Evolutionary conservation across 2,797 vertebrate species (phyloP).

Genomic region (Caiman crocodilus): DNA sequence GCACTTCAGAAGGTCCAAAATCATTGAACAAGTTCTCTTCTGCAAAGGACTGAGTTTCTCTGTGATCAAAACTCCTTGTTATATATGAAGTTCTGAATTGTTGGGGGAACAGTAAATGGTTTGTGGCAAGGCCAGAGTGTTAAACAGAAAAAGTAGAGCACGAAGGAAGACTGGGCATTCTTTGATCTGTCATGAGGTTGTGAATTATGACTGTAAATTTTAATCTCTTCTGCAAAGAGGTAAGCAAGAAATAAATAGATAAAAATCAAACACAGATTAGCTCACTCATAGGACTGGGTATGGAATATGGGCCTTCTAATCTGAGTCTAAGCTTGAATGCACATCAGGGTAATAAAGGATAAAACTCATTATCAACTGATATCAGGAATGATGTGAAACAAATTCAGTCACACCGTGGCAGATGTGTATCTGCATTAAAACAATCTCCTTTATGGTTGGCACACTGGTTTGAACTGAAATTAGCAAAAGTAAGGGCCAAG

Average conservation of each 20-base stretch:
- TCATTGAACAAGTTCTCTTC: background rate
- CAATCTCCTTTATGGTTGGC: background rate
- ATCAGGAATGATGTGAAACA: background rate
- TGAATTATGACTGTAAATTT: background rate
- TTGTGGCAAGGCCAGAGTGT: background rate
- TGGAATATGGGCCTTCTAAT: background rate
- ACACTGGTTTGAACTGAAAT: background rate
- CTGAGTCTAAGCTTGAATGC: background rate
- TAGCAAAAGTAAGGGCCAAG: background rate
- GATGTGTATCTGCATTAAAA: background rate
- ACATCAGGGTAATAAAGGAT: background rate
- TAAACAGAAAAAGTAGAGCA: background rate
- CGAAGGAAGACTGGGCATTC: background rate
- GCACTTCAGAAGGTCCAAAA: background rate
- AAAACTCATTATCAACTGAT: background rate
- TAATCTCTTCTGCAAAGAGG: background rate
- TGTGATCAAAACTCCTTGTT: background rate
- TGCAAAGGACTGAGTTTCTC: background rate
- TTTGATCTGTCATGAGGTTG: background rate
- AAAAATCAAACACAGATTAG: background rate
- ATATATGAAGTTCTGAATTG: background rate
- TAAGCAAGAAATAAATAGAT: background rate
- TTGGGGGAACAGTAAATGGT: background rate
- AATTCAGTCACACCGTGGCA: background rate
- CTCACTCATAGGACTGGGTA: background rate